Conservation (phyloP, 2,888 invertebrate species). For the Eristalis arbustorum region DNA sequence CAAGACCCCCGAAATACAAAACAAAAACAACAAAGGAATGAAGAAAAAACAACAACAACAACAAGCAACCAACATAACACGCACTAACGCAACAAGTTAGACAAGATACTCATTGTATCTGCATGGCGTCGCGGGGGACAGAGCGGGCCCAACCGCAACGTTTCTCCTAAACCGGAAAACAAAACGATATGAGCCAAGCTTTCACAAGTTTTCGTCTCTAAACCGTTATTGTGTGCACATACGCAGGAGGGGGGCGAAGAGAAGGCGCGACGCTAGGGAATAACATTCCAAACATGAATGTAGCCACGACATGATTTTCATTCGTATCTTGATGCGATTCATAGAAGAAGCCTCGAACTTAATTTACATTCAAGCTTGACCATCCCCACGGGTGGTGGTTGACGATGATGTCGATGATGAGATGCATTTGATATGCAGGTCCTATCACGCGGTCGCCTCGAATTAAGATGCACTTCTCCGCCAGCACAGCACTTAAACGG, state of each 20-base stretch:
- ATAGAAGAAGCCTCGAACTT: conserved; percentile 8
- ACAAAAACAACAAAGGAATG: not conserved
- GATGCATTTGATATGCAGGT: conserved; percentile 26
- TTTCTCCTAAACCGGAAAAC: conserved; percentile 41
- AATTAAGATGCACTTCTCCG: conserved; percentile 43
- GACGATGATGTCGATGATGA: not conserved
- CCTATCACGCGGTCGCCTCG: conserved; percentile 4
- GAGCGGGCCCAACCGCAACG: not conserved
- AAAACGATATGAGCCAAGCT: conserved; percentile 36
- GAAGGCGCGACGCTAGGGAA: not conserved
- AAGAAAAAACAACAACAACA: not conserved
- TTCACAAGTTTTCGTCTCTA: conserved; percentile 48
- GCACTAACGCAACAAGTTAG: conserved; percentile 38
- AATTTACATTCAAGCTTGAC: conserved; percentile 44
- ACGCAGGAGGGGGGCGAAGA: not conserved
- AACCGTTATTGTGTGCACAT: conserved; percentile 16
- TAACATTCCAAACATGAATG: not conserved
- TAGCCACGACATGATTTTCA: not conserved
- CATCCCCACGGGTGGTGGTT: conserved; percentile 6
- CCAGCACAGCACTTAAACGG: not conserved
- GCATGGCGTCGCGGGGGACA: not conserved
- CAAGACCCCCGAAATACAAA: conserved; percentile 4
- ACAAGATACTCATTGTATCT: conserved; percentile 20
- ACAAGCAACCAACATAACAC: not conserved
- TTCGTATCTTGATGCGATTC: not conserved